Base-by-base conservation (phyloP, 2,888 invertebrate species). In the Leptinotarsa rubiginosa region DNA sequence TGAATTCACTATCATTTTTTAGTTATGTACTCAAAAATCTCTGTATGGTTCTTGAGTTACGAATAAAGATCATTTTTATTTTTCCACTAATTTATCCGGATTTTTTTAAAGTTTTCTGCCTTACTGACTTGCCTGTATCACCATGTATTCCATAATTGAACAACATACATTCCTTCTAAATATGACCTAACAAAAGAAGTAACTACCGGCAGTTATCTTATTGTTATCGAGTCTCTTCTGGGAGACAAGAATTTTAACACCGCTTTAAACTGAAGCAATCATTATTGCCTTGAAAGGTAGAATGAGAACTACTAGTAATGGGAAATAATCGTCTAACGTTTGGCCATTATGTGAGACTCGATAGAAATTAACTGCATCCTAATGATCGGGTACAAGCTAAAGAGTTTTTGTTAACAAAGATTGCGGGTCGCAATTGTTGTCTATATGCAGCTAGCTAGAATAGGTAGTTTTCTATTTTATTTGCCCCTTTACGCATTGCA, bases 311-410 rank as follows among this genome's bases (percentile, higher is more conserved):
- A 62, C 62, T 12, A 56, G 69, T 69, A 56, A 56, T 69, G 47
- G 20, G 47, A 47, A 69, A 69, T 56, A 69, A 69, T 56, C 22
- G 67, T n/a, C 52, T 22, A 69, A 54, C 49, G 52, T 67, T 67
- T 52, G 52, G 15, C 16, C 67, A 49, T 67, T 67, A 67, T 67
- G 67, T 16, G n/a, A 47, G 16, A 50, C 50, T 67, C 67, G n/a
- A 52, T 52, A 52, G 67, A 52, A 47, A 18, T 13, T 22, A 52
- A 67, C 67, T 67, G 22, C 62, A n/a, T 62, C 16, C 62, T 62
- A 62, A 41, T 25, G 25, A 62, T 10, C 16, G n/a, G 25, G 31
- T 62, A 62, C 56, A 56, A 15, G 22, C 1, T 25, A 13, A 22
- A 56, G 22, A 22, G 15, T 56, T 56, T 56, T 56, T 20, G 22